Base-by-base conservation (phyloP, 2,888 invertebrate species). In the Agrochola lota region DNA sequence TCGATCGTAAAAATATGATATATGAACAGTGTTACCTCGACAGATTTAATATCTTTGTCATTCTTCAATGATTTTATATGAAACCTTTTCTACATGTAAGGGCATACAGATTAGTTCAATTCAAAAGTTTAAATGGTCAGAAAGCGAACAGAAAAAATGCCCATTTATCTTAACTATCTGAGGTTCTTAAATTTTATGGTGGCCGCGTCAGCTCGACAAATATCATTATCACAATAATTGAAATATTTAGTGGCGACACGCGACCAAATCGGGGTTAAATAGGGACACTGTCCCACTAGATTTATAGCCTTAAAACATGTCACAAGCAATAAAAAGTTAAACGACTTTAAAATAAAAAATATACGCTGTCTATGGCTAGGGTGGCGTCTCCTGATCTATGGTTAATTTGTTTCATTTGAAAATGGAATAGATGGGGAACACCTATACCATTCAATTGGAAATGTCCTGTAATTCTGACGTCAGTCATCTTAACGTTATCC, bases 171-270 rank as follows among this genome's bases (percentile, higher is more conserved):
- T 82, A 86, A 88, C 88, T 85, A 86, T 86, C 90, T 84, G 81
- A 80, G 88, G 88, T 88, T 86, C 90, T 90, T 90, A 91, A 91
- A 91, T 90, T 89, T 90, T 89, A 90, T 91, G 88, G 89, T 89
- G 89, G 90, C 89, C 88, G 88, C 85, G 87, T 85, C 86, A 89
- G 87, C 90, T 84, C 86, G 87, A 88, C 89, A 89, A 91, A 93
- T 94, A 93, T 92, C 90, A 91, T 94, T 92, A 94, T 93, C 92
- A 93, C 91, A 92, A 93, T 94, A 93, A 95, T 95, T 95, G 94
- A 94, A 92, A 94, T 94, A 94, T 95, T 94, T 93, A 93, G 92
- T 92, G 92, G 91, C 87, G 94, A 92, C 94, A 94, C 93, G 93
- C 94, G 93, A 90, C 85, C 85, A 85, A 87, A 87, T 89, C 91